Conservation (phyloP, 2,113 vertebrate species). For the Pica pica region DNA sequence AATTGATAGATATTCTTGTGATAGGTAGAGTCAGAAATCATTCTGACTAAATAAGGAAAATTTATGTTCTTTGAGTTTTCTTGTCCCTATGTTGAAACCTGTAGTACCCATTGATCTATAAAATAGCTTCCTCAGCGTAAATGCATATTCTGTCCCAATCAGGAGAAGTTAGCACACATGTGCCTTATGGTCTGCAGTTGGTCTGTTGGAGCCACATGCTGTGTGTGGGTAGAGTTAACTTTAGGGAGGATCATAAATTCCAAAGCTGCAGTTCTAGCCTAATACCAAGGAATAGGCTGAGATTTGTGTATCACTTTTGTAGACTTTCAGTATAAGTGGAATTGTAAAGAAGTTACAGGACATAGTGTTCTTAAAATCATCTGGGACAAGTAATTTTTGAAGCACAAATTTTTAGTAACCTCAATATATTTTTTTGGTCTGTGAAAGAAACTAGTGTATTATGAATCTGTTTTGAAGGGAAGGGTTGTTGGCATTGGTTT, state of each 20-base stretch:
- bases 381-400: background rate
- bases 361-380: background rate
- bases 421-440: background rate
- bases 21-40: background rate
- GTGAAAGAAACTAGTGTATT: background rate
- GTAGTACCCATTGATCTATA: background rate
- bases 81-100: background rate
- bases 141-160: background rate
- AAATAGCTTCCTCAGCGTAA: background rate
- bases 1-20: background rate
- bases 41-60: background rate
- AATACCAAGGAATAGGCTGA: background rate
- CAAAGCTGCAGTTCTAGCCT: background rate
- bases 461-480: background rate
- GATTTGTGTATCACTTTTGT: background rate
- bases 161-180: background rate
- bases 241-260: background rate
- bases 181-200: background rate
- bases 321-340: background rate
- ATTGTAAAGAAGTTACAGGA: background rate
- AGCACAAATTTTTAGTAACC: background rate
- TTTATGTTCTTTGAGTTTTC: background rate
- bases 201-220: background rate
- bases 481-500: background rate
- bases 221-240: background rate